Conservation (phyloP, 2,113 vertebrate species). For the Agapornis roseicollis region DNA sequence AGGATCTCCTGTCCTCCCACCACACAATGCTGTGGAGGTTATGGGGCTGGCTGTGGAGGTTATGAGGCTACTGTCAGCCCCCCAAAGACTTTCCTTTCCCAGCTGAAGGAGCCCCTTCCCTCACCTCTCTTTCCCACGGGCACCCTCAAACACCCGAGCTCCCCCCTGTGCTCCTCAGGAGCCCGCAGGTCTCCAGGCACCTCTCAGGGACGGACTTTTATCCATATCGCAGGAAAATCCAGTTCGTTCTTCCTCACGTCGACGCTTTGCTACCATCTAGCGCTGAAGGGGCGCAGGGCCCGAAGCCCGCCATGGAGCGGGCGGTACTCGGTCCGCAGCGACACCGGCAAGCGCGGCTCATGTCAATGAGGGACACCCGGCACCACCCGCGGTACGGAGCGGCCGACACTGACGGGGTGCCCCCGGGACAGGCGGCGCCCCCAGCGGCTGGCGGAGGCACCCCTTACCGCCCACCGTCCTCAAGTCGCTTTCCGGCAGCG, state of each 20-base stretch:
- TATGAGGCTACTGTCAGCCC: background rate
- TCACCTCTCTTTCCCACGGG: background rate
- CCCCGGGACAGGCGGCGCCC: background rate
- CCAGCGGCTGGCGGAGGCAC: background rate
- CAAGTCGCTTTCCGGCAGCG: background rate
- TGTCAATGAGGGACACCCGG: background rate
- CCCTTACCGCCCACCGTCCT: fast-evolving
- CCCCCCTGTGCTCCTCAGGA: background rate
- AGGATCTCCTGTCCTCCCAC: background rate
- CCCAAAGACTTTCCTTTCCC: no score
- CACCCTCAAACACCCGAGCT: background rate
- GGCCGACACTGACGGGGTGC: background rate
- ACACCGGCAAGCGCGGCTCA: no score
- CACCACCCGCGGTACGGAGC: background rate
- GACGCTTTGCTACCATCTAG: background rate
- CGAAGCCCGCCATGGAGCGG: no score
- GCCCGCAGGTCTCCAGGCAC: background rate
- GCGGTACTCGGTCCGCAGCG: no score
- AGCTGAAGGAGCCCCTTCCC: background rate
- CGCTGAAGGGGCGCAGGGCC: background rate
- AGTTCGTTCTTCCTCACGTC: fast-evolving
- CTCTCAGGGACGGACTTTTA: fast-evolving
- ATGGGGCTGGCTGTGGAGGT: background rate
- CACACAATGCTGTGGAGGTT: no score
- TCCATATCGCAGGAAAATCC: background rate